A percentile compares a stretch with the other conserved stretches of the same genome.
phyloP scores from a whole-genome alignment of 2,113 vertebrate genomes.

The Reinhardtius hippoglossoides region DNA sequence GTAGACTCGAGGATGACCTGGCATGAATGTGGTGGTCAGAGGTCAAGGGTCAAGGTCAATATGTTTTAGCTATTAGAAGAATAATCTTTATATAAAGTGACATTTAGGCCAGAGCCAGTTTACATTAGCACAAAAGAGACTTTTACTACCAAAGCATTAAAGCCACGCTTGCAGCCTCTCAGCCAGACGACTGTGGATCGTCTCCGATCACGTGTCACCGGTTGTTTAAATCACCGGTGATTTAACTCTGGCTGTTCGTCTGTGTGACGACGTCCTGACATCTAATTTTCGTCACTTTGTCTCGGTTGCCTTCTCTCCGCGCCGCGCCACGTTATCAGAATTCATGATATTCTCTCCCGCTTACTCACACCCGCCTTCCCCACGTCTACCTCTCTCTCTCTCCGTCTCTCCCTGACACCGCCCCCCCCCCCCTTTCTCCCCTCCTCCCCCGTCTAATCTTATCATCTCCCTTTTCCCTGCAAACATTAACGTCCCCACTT shows the following conservation, averaged over 20 bases:
- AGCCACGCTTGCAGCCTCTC: not conserved
- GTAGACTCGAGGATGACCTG: too few relatives aligned
- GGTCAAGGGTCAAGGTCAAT: not conserved
- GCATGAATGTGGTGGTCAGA: too few relatives aligned
- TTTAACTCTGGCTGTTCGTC: too few relatives aligned
- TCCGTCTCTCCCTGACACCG: slow-evolving; percentile 1
- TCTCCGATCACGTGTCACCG: too few relatives aligned
- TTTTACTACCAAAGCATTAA: too few relatives aligned
- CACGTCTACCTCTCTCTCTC: not conserved
- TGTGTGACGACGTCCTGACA: slow-evolving; percentile 44
- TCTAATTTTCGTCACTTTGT: slow-evolving; percentile 60
- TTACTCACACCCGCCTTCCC: slow-evolving; percentile 19
- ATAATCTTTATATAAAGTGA: too few relatives aligned
- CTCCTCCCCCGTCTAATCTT: slow-evolving; percentile 40
- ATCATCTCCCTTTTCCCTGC: slow-evolving; percentile 38
- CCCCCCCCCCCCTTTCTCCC: slow-evolving; percentile 18
- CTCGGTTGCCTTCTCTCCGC: slow-evolving; percentile 51
- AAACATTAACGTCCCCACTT: slow-evolving; percentile 40
- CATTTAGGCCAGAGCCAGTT: too few relatives aligned
- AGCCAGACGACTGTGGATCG: too few relatives aligned
- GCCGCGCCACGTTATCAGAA: slow-evolving; percentile 52
- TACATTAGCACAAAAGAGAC: too few relatives aligned
- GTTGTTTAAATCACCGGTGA: too few relatives aligned
- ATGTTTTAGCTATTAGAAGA: too few relatives aligned
- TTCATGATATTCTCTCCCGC: slow-evolving; percentile 59